Percentiles rank a stretch among this genome's conserved stretches.
Evolutionary conservation across 2,888 invertebrate genomes (phyloP).

Genomic region (Maniola hyperantus): DNA sequence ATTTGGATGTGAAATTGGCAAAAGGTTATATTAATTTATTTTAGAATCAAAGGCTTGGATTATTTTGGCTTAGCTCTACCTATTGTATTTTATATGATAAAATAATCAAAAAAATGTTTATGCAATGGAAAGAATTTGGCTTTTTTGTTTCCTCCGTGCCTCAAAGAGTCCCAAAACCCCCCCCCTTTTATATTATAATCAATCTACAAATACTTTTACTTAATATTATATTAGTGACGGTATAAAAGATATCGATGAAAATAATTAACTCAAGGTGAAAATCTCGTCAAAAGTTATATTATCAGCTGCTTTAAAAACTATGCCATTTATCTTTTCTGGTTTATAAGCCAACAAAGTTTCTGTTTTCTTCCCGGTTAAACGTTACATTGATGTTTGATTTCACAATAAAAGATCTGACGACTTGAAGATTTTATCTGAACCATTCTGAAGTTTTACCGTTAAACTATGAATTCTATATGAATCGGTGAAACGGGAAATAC

Average conservation of each 20-base stretch:
- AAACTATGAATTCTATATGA: constrained; percentile 46
- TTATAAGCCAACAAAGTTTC: constrained; percentile 16
- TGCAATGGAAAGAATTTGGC: too few relatives aligned
- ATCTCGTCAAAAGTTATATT: too few relatives aligned
- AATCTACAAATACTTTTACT: too few relatives aligned
- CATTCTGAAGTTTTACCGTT: constrained; percentile 60
- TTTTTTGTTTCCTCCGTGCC: too few relatives aligned
- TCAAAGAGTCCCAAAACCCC: too few relatives aligned
- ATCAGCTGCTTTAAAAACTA: too few relatives aligned
- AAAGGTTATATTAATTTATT: constrained; percentile 40
- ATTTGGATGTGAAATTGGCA: constrained; percentile 41
- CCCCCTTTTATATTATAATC: too few relatives aligned
- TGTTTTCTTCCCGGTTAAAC: constrained; percentile 20
- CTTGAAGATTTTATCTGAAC: constrained; percentile 55
- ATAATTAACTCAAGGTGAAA: too few relatives aligned
- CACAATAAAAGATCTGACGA: constrained; percentile 57
- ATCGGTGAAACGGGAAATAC: constrained; percentile 38
- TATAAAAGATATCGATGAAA: too few relatives aligned
- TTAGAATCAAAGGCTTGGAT: constrained; percentile 26
- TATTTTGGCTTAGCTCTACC: constrained; percentile 4
- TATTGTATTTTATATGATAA: too few relatives aligned
- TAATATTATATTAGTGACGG: too few relatives aligned
- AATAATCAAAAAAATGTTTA: too few relatives aligned
- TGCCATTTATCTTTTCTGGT: neutral
- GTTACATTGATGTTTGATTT: constrained; percentile 47